A percentile compares a stretch with the other conserved stretches of the same genome.
Evolutionary conservation across 2,888 invertebrate genomes (phyloP).

Genomic region (Amphipoea oculea): DNA sequence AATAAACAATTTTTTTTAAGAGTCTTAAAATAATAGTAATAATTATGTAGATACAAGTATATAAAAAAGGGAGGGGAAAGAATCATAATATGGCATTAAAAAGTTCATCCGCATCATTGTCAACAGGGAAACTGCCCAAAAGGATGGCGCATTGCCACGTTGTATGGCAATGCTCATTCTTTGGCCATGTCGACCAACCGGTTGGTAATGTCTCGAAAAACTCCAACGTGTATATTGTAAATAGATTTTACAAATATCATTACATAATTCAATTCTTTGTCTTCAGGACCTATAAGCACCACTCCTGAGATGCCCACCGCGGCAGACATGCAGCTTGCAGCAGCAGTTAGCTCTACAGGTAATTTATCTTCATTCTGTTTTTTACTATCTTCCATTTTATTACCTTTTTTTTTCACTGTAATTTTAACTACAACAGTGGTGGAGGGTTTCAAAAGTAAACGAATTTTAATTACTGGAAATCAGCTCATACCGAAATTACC

Average conservation of each 20-base stretch:
- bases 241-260: neutral
- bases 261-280: slow-evolving; percentile 23
- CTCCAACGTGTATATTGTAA: neutral
- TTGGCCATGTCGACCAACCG: too few relatives aligned
- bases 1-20: too few relatives aligned
- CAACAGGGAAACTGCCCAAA: too few relatives aligned
- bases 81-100: too few relatives aligned
- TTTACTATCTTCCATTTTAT: neutral
- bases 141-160: too few relatives aligned
- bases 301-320: slow-evolving; percentile 89
- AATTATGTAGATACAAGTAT: too few relatives aligned
- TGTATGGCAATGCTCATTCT: too few relatives aligned
- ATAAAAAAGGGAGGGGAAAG: neutral
- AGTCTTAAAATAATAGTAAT: too few relatives aligned
- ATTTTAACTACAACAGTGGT: neutral
- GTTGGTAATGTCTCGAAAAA: too few relatives aligned
- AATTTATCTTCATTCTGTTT: slow-evolving; percentile 38
- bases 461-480: neutral
- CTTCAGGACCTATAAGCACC: slow-evolving; percentile 86
- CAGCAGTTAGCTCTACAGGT: slow-evolving; percentile 86
- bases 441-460: neutral
- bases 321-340: slow-evolving; percentile 87
- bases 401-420: neutral
- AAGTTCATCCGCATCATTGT: too few relatives aligned
- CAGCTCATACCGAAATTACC: neutral